These are phyloP conservation scores for Ovibos moschatus DNA, from an alignment of 2,113 vertebrate genomes.

Conservation along the genomic window DNA sequence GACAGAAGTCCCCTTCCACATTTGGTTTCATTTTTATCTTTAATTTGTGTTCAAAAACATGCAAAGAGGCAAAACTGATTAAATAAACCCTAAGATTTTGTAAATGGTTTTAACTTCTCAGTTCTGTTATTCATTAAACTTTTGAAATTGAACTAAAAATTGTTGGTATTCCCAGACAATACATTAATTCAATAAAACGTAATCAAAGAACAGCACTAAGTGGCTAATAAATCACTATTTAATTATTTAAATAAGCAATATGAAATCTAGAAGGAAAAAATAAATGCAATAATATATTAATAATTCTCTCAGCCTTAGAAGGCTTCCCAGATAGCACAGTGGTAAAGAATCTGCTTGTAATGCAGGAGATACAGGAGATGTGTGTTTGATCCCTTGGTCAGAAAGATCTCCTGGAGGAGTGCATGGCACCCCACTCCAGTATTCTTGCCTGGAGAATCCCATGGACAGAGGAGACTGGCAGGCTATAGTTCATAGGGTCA, in stretches of 20 bases:
- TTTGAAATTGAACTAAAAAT: neutral
- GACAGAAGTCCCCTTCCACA: neutral
- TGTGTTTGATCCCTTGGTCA: neutral
- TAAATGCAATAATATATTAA: neutral
- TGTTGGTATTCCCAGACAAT: neutral
- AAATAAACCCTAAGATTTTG: neutral
- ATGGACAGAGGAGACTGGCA: neutral
- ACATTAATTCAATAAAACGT: neutral
- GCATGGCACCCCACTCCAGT: neutral
- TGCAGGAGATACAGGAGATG: neutral
- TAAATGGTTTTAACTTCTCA: neutral
- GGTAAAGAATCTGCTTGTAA: neutral
- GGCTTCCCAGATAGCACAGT: neutral
- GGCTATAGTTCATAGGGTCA: neutral
- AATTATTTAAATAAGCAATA: neutral
- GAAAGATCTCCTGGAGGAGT: neutral
- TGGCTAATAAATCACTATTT: neutral
- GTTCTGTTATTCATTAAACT: neutral
- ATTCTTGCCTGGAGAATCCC: neutral
- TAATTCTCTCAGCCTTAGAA: neutral
- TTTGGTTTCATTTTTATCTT: neutral
- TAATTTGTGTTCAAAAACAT: neutral
- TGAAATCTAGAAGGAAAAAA: neutral
- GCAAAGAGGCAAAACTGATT: neutral
- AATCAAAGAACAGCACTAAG: neutral